Evolutionary conservation across 37 sponge, comb jelly and placozoan genomes (phyloP), one percentile per base, ranked within the genome.

Genomic region (Cladorhizidae sp.): DNA sequence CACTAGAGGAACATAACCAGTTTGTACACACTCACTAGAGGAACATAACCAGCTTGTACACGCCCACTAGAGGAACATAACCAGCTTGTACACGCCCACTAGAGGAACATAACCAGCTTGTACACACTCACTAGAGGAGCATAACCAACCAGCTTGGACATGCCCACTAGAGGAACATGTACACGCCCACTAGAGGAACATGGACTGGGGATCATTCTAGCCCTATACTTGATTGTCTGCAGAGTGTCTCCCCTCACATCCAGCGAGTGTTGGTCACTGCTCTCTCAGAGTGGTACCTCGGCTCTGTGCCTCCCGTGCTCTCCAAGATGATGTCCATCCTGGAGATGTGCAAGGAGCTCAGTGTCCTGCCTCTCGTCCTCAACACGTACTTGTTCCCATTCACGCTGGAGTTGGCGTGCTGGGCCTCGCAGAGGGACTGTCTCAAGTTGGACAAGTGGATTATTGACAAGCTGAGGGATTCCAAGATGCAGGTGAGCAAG

Each of bases 361-460:
- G 96, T 81, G 93, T 85, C 51, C 40, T 73, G 14, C 31, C 50
- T 3, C 22, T 90, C 40, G 65, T 96, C 58, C 88, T 98, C 45
- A 92, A 92, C 39, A 81, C 76, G 33, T 83, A 85, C 42, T 85
- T 86, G 61, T 94, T 96, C 75, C 88, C 90, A 25, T 99, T 99
- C 86, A 93, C 90, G n/a, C 82, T 99, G 22, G 97, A 99, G 65
- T 69, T 99, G 74, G 99, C 97, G 25, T 93, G 85, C 58, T 85
- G 92, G 64, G 99, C 99, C 2, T 77, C 95, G 21, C 84, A 90
- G 79, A 70, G 97, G 33, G 97, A 96, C 64, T 96, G 85, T 40
- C 90, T 99, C 28, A 99, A 99, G 57, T 84, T 99, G 64, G 99
- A 99, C 86, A 96, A 88, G 68, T 99, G 99, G 99, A 49, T 96